A percentile compares a stretch with the other conserved stretches of the same genome.
Evolutionary conservation across 2,113 vertebrate genomes (phyloP).

Genomic region (Rhinogobius similis): DNA sequence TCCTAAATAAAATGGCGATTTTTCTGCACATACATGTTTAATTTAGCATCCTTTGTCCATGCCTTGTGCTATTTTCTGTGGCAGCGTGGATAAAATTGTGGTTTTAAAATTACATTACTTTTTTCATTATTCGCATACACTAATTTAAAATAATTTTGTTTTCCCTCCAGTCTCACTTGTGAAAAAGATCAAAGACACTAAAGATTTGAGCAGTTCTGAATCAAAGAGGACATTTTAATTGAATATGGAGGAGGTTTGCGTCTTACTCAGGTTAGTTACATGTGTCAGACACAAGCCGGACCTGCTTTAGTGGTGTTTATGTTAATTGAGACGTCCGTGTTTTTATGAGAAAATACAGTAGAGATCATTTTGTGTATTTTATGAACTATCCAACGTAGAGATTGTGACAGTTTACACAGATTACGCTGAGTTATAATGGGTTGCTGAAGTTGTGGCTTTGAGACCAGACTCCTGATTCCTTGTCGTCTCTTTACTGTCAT

Average conservation of each 20-base stretch:
- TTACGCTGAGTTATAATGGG: neutral
- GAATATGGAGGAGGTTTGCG: slow-evolving; percentile 55
- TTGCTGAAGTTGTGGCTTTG: neutral
- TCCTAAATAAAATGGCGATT: too few relatives aligned
- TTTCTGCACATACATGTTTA: too few relatives aligned
- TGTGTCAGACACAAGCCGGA: slow-evolving; percentile 23
- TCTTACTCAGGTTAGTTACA: slow-evolving; percentile 32
- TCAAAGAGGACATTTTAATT: slow-evolving; percentile 70
- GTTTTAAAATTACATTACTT: slow-evolving; percentile 59
- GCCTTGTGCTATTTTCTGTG: slow-evolving; percentile 43
- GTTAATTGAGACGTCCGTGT: neutral
- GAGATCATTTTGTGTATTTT: neutral
- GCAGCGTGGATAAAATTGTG: slow-evolving; percentile 44
- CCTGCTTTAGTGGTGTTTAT: neutral
- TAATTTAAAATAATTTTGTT: slow-evolving; percentile 46
- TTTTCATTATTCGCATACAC: slow-evolving; percentile 20
- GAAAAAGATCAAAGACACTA: slow-evolving; percentile 69
- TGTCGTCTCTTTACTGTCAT: neutral
- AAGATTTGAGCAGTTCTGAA: slow-evolving; percentile 60
- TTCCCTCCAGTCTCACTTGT: slow-evolving; percentile 59
- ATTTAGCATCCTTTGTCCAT: too few relatives aligned
- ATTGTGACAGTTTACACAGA: too few relatives aligned
- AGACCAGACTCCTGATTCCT: neutral
- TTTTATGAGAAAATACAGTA: neutral
- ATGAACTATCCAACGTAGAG: neutral